A percentile compares a stretch with the other conserved stretches of the same genome.
Evolutionary conservation across 2,888 invertebrate species (phyloP).

Genomic region (Agonum fuliginosum): DNA sequence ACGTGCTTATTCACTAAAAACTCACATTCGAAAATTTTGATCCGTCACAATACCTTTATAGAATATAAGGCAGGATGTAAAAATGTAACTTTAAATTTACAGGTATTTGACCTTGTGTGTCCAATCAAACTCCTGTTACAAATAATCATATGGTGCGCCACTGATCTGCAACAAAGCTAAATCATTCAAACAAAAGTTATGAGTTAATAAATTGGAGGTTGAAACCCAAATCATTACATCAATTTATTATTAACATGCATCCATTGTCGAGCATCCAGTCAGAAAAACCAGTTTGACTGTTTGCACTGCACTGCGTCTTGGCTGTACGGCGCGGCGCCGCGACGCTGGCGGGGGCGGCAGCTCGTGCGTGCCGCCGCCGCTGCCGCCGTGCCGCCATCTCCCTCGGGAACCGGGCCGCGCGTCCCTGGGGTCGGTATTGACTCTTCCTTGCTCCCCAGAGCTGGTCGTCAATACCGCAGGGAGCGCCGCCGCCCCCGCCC

Average conservation of each 20-base stretch:
- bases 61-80: no score
- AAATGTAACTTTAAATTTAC: no score
- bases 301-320: constrained; percentile 17
- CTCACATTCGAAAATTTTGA: no score
- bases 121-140: no score
- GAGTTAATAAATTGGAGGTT: background rate
- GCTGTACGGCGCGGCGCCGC: constrained; percentile 18
- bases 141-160: no score
- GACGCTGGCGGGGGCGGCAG: background rate
- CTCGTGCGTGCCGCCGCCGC: constrained; percentile 10
- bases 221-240: no score
- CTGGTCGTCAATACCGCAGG: constrained; percentile 76
- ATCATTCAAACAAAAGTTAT: no score
- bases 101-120: no score
- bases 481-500: constrained; percentile 68
- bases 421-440: constrained; percentile 75
- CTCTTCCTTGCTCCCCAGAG: constrained; percentile 75
- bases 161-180: no score
- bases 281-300: background rate
- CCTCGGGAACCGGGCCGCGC: constrained; percentile 66
- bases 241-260: background rate
- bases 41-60: no score
- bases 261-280: background rate
- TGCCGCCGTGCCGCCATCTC: constrained; percentile 69
- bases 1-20: no score